phyloP scores from a whole-genome alignment of 2,797 vertebrate genomes.

The Epinephelus coioides region DNA sequence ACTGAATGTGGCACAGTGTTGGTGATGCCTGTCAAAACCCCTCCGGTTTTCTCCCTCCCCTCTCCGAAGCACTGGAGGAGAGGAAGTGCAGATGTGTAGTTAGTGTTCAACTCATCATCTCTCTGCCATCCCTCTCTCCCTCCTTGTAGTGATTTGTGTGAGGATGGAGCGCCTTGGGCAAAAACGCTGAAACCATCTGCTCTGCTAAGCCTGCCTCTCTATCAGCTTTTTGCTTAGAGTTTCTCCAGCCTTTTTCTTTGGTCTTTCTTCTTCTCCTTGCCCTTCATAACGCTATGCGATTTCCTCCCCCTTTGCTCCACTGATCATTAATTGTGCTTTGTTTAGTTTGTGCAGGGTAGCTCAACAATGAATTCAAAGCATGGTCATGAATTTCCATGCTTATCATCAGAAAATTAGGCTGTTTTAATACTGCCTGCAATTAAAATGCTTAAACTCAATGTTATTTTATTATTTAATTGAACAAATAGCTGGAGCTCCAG shows the following conservation, averaged over 20 bases:
- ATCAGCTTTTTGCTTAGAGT: constrained; percentile 46
- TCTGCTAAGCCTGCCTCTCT: constrained; percentile 64
- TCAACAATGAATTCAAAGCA: constrained; percentile 34
- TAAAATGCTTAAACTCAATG: constrained; percentile 8
- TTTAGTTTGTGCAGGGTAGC: constrained; percentile 31
- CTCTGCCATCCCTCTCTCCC: constrained; percentile 48
- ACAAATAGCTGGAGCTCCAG: constrained; percentile 1
- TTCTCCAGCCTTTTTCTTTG: constrained; percentile 31
- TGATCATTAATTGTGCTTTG: constrained; percentile 33
- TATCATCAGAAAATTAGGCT: neutral
- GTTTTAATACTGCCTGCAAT: constrained; percentile 15
- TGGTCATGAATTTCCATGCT: constrained; percentile 4
- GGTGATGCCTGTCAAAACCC: constrained; percentile 66
- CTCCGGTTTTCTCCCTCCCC: constrained; percentile 43
- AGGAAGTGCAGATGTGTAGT: constrained; percentile 76
- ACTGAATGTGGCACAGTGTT: constrained; percentile 39
- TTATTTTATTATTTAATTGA: constrained; percentile 15
- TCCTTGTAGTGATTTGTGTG: constrained; percentile 72
- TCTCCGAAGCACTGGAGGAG: constrained; percentile 58
- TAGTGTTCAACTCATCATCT: constrained; percentile 64
- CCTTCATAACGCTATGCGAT: constrained; percentile 8
- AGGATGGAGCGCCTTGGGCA: constrained; percentile 73
- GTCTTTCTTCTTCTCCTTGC: constrained; percentile 25
- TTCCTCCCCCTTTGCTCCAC: neutral
- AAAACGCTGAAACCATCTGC: constrained; percentile 81